Evolutionary conservation across 2,888 invertebrate species (phyloP), one percentile per base, ranked within the genome.

Genomic region (Lithosia quadra): DNA sequence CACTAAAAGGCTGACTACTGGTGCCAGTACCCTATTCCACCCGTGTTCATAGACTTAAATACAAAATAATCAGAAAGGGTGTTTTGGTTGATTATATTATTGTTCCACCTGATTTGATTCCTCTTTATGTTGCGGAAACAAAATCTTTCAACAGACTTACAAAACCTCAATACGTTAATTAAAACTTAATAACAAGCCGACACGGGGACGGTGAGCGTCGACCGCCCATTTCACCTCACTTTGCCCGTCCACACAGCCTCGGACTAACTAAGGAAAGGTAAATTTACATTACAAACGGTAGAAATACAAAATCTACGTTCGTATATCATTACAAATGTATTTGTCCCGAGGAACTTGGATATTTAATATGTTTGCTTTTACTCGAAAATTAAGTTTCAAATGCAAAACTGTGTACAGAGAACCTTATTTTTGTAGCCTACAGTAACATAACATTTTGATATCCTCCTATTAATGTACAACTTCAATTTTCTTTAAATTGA

Each of bases 261-360:
- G 73, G 75, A 85, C 86, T 87, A 87, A 88, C 89, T 88, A 86
- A 90, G 87, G 87, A 86, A 86, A 88, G 85, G 89, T 87, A 87
- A 86, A 91, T 91, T 91, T 90, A 88, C 91, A 91, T 91, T 84
- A 88, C 90, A 91, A 90, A 91, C 89, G 90, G 87, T 84, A 81
- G 84, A 86, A 88, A 88, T 82, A 86, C 85, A 84, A 86, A 85
- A 86, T 87, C 84, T 81, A 81, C 84, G 78, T 82, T 83, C 82
- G 79, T 84, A 76, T 77, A 75, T 78, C 76, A 85, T 82, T 80
- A 80, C 79, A 83, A 85, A 83, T 78, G 81, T 83, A 84, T 83
- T 85, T 85, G 83, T 83, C 82, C 80, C 80, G 34, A 78, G 79
- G 74, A 84, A 82, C 83, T 82, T 82, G 85, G 75, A 81, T 81